phyloP scores from a whole-genome alignment of 2,888 invertebrate genomes.

The Stegana nigrithorax region DNA sequence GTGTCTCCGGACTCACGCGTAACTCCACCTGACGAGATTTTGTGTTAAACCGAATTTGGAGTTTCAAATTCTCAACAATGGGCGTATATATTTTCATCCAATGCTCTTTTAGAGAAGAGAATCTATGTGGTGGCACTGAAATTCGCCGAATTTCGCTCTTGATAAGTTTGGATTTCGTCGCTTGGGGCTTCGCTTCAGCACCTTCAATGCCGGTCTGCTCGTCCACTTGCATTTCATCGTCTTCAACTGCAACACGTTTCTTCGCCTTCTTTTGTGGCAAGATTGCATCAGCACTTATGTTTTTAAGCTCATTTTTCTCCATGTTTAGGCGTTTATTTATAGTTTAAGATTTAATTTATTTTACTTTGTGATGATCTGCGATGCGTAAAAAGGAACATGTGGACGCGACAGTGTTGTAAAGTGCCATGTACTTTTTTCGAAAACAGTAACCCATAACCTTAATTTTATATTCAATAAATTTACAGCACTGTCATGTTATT shows the following conservation, averaged over 20 bases:
- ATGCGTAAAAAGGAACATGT: too few relatives aligned
- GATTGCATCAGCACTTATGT: slow-evolving; percentile 60
- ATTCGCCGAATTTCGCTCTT: slow-evolving; percentile 78
- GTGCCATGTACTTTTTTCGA: too few relatives aligned
- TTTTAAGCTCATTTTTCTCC: too few relatives aligned
- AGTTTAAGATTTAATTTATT: too few relatives aligned
- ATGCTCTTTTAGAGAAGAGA: slow-evolving; percentile 92
- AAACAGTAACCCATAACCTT: too few relatives aligned
- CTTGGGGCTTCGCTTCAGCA: slow-evolving; percentile 47
- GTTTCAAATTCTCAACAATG: slow-evolving; percentile 91
- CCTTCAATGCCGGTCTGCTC: slow-evolving; percentile 76
- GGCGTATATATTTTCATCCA: slow-evolving; percentile 98
- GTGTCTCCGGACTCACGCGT: slow-evolving; percentile 70
- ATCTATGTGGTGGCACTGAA: slow-evolving; percentile 93
- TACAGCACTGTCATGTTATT: too few relatives aligned
- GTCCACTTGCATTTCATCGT: slow-evolving; percentile 77
- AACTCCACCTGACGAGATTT: slow-evolving; percentile 80
- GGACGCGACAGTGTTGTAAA: too few relatives aligned
- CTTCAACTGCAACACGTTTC: slow-evolving; percentile 65
- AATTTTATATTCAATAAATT: too few relatives aligned
- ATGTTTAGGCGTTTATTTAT: too few relatives aligned
- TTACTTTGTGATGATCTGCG: too few relatives aligned
- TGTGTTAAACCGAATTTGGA: slow-evolving; percentile 95
- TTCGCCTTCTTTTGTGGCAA: slow-evolving; percentile 51
- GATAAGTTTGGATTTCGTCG: slow-evolving; percentile 67